phyloP scores from a whole-genome alignment of 2,113 vertebrate species.

The Nesogale talazaci region DNA sequence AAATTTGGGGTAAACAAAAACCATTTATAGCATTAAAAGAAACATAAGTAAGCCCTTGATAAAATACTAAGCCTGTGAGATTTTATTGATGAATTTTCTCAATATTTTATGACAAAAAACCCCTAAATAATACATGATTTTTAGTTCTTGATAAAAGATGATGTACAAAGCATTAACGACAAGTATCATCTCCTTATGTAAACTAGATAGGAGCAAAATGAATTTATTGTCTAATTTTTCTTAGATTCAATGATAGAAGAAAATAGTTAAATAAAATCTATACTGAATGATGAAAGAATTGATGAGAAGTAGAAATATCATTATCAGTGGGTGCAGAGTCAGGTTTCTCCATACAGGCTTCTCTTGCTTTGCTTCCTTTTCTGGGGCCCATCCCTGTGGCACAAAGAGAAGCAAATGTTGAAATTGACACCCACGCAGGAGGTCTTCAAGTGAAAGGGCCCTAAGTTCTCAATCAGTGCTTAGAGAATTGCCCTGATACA shows the following conservation, averaged over 20 bases:
- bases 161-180: neutral
- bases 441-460: neutral
- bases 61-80: neutral
- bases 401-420: neutral
- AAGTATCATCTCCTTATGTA: neutral
- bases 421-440: neutral
- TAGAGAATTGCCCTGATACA: neutral
- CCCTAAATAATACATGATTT: neutral
- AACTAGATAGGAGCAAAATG: neutral
- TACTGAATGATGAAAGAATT: neutral
- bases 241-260: neutral
- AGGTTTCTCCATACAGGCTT: no score
- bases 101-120: neutral
- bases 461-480: neutral
- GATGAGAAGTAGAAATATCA: neutral
- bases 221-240: neutral
- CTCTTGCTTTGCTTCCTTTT: no score
- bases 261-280: neutral
- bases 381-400: no score
- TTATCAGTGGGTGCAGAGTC: no score
- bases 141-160: neutral
- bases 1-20: neutral
- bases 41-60: neutral
- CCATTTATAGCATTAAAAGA: neutral
- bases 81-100: neutral